Evolutionary conservation across 2,113 vertebrate species (phyloP), one percentile per base, ranked within the genome.

Genomic region (Lamprologus tigripictilis): DNA sequence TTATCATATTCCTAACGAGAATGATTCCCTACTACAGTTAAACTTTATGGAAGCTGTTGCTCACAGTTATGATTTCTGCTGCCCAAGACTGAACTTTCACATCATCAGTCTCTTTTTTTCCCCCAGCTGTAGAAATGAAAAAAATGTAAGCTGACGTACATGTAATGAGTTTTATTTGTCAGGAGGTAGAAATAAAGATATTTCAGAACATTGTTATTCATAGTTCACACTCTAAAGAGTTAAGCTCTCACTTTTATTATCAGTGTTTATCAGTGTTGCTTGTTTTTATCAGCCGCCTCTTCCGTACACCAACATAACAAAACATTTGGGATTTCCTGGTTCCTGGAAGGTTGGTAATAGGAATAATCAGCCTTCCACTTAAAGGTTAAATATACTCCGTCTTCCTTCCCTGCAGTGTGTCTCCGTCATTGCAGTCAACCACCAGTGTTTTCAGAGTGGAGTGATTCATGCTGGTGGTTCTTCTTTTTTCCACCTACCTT

Each of bases 321-420:
- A 92, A 80, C 33, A 82, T 84, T 88, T 83, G 58, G 57, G 84
- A 83, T 86, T 89, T 86, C 10, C 37, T 42, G 82, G 82, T 86
- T 80, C 49, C 21, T 81, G 37, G 10, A 51, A 84, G 86, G 71
- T 71, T 82, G 26, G 82, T 42, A 81, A 16, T n/a, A 17, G 79
- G 83, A 54, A 88, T 86, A 88, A 90, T 82, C 81, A 42, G 47
- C 81, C 40, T 90, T 89, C 86, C 71, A 87, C 73, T 89, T 83
- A 84, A 58, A 85, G 82, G 90, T 81, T 63, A 42, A 79, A 84
- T 53, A 37, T 21, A 33, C 35, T 49, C 35, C 23, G 19, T 66
- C 51, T 71, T 80, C 40, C 68, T 61, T 71, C 78, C 57, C 47
- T 66, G 31, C 57, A 85, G 76, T 3, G 14, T 40, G 68, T 86